These are phyloP conservation scores for Heptranchias perlo DNA, from an alignment of 2,113 vertebrate species.

Conservation along the genomic window DNA sequence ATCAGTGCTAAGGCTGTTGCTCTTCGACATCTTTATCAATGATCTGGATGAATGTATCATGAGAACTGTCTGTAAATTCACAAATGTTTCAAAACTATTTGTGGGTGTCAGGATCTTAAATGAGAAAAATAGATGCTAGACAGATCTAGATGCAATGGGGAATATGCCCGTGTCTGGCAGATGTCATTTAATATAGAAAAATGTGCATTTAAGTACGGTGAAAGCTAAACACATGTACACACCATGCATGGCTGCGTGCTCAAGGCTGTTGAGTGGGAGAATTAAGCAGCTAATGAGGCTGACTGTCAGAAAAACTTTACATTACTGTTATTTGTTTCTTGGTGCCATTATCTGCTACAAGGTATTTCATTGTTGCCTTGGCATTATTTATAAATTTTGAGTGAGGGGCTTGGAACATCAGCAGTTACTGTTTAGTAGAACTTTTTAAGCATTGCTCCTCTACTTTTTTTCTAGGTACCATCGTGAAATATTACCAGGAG, in stretches of 20 bases:
- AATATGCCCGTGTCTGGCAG: neutral
- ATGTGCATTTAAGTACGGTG: neutral
- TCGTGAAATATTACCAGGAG: constrained; percentile 86
- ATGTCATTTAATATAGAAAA: neutral
- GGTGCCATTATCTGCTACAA: neutral
- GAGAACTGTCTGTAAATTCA: neutral
- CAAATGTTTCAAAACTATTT: neutral
- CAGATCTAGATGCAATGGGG: neutral
- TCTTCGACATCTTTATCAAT: neutral
- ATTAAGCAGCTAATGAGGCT: neutral
- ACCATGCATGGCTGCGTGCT: neutral
- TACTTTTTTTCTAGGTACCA: constrained; percentile 69
- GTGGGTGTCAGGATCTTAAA: neutral
- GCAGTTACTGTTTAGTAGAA: neutral
- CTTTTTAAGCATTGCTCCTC: neutral
- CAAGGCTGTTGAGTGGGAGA: neutral
- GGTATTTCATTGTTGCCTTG: neutral
- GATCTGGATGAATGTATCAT: neutral
- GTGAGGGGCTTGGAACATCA: neutral
- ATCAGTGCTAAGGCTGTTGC: neutral
- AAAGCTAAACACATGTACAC: neutral
- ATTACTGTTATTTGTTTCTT: neutral
- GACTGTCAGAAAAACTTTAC: neutral
- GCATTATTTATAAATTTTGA: neutral
- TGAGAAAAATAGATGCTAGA: neutral